These are phyloP conservation scores for Leucoraja ocellata DNA, from an alignment of 2,797 vertebrate species.

Conservation along the genomic window DNA sequence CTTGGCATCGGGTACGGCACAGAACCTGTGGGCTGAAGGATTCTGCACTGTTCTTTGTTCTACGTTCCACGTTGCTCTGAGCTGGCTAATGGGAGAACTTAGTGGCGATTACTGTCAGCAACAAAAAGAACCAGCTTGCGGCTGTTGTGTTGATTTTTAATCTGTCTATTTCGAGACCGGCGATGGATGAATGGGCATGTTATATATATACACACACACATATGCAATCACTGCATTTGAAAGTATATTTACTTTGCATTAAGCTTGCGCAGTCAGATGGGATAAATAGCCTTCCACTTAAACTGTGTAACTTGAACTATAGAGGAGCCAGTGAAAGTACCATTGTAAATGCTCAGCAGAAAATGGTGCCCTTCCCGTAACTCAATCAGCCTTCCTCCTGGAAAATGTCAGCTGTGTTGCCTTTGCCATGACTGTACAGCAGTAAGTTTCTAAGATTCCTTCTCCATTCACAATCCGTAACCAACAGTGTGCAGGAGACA, in stretches of 20 bases:
- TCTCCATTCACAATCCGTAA: background rate
- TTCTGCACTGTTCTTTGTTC: no score
- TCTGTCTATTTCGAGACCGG: background rate
- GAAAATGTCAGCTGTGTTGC: background rate
- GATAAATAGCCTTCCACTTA: background rate
- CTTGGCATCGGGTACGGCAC: no score
- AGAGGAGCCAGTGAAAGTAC: background rate
- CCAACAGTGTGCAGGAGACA: background rate
- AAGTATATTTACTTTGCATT: slow-evolving; percentile 17
- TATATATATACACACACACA: background rate
- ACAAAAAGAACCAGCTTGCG: background rate
- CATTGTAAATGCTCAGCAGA: no score
- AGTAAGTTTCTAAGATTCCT: background rate
- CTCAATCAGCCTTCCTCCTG: background rate
- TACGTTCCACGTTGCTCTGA: no score
- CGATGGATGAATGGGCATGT: background rate
- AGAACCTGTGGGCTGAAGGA: no score
- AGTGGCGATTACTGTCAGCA: slow-evolving; percentile 25
- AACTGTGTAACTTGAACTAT: background rate
- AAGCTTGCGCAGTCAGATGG: background rate
- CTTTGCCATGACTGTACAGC: background rate
- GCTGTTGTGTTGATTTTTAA: background rate
- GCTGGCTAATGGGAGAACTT: background rate
- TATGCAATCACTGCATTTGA: no score
- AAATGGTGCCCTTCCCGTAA: background rate